These are phyloP conservation scores for Phaethornis superciliosus DNA, from an alignment of 2,113 vertebrate species.

Conservation along the genomic window DNA sequence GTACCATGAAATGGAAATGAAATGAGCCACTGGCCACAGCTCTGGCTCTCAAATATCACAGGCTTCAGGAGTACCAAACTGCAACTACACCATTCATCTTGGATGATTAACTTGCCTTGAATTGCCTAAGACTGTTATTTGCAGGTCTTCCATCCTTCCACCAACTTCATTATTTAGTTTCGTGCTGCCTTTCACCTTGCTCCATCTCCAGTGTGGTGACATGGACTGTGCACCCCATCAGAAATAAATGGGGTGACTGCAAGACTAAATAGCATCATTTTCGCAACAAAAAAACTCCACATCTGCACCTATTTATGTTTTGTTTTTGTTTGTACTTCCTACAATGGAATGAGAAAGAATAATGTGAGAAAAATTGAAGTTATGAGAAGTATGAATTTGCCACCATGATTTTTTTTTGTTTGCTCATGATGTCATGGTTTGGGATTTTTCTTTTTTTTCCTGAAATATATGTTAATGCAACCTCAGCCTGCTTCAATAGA, in stretches of 20 bases:
- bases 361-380: constrained; percentile 29
- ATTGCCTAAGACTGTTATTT: background rate
- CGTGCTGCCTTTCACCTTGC: background rate
- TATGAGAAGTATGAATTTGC: constrained; percentile 39
- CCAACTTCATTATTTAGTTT: rapidly evolving
- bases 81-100: background rate
- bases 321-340: background rate
- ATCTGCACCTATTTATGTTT: background rate
- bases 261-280: background rate
- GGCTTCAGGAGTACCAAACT: background rate
- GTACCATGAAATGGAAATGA: background rate
- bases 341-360: constrained; percentile 44
- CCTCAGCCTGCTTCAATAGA: background rate
- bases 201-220: background rate
- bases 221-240: background rate
- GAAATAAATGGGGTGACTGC: background rate
- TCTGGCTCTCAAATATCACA: background rate
- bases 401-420: background rate
- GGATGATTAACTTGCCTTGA: background rate
- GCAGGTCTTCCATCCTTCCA: background rate
- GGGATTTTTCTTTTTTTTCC: background rate
- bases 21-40: background rate
- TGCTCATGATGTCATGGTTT: constrained; percentile 30
- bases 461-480: background rate
- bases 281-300: background rate